A percentile compares a stretch with the other conserved stretches of the same genome.
Evolutionary conservation across 2,113 vertebrate species (phyloP).

Genomic region (Colaptes auratus): DNA sequence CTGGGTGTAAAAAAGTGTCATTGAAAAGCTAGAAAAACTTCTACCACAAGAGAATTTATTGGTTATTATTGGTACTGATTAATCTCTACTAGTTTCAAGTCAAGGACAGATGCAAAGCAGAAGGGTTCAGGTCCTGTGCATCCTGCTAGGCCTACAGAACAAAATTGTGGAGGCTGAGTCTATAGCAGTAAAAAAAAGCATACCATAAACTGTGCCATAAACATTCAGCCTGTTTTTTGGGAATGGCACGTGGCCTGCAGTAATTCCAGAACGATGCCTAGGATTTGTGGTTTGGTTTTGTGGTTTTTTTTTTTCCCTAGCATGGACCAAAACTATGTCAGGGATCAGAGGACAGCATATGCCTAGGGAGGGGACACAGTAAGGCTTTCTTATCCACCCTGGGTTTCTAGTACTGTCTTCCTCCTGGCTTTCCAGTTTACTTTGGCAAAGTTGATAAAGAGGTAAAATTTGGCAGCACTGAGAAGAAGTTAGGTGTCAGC

Average conservation of each 20-base stretch:
- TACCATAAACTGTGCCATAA: not conserved
- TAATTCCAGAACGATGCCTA: not conserved
- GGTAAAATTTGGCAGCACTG: not conserved
- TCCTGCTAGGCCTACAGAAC: fast-evolving
- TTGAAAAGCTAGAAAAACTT: not conserved
- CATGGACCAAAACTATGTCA: fast-evolving
- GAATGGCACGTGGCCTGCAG: fast-evolving
- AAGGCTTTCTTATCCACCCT: fast-evolving
- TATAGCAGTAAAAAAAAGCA: not conserved
- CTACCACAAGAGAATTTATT: not conserved
- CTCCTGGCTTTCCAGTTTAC: not conserved
- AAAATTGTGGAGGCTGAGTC: not conserved
- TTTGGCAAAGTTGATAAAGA: conserved; percentile 8
- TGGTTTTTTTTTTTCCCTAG: not conserved
- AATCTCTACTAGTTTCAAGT: not conserved
- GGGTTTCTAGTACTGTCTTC: not conserved
- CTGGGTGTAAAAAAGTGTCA: not conserved
- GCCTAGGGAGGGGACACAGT: fast-evolving
- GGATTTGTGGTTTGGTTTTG: not conserved
- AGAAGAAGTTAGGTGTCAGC: not conserved
- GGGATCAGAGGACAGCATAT: fast-evolving
- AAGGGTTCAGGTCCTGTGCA: not conserved
- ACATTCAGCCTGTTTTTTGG: not conserved
- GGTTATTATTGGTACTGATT: not conserved
- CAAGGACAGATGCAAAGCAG: not conserved